Base-by-base conservation (phyloP, 2,888 invertebrate species). In the Melitaea athalia region DNA sequence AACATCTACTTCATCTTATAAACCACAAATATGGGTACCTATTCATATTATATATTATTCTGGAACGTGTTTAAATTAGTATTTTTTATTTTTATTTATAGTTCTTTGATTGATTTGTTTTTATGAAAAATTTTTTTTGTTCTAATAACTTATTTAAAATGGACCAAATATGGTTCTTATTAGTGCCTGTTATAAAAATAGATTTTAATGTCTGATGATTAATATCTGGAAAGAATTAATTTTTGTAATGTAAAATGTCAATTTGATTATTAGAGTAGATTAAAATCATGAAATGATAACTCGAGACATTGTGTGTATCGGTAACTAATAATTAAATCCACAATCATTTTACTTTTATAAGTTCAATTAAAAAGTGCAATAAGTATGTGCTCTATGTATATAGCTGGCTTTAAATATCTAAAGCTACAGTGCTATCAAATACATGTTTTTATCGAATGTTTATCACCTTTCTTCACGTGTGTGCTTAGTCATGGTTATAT, bases 101-200 rank as follows among this genome's bases (percentile, higher is more conserved):
- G 65, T 72, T 75, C 76, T 76, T 77, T 79, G 78, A 79, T 81
- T 80, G 31, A 55, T 24, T 45, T 77, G 76, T 75, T 76, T 74
- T 77, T 83, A 80, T 80, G n/a, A 79, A 82, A 80, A 82, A 82
- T 83, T 85, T 83, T 86, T 85, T 85, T 87, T 86, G 83, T 86
- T 85, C 84, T 83, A 83, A 81, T 89, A 88, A 88, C 85, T 87
- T 89, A 89, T 86, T 86, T 78, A 77, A 74, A 78, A 77, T 83
- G 81, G 81, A 83, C 81, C 74, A 74, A 87, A 83, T 84, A 83
- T 84, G 85, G 83, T 88, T 84, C 82, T 87, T 85, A 86, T 86
- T 83, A 70, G 69, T 72, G 67, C 72, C 70, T 72, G 61, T 75
- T 69, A 65, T 67, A 72, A 72, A 72, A 64, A 64, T 76, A 72